Evolutionary conservation across 2,888 invertebrate species (phyloP).

Genomic region (Clitarchus hookeri): DNA sequence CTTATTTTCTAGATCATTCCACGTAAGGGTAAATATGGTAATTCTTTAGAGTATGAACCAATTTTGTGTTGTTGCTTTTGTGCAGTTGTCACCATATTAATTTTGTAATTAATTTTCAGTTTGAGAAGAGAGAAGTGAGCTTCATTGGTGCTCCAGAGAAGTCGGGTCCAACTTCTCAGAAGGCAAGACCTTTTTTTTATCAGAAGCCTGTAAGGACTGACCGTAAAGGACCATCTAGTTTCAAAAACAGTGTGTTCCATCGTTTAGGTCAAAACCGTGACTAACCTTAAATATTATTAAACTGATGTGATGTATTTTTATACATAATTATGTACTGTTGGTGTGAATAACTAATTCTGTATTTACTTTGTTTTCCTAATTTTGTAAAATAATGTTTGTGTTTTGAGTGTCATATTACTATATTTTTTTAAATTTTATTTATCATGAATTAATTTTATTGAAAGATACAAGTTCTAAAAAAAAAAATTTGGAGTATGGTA

Average conservation of each 20-base stretch:
- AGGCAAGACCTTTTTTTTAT: not conserved
- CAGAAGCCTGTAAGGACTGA: conserved; percentile 14
- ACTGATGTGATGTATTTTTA: not conserved
- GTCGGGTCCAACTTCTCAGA: not conserved
- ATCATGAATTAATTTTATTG: too few species aligned
- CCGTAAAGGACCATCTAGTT: not conserved
- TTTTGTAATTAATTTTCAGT: not conserved
- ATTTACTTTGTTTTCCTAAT: not conserved
- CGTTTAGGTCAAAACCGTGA: not conserved
- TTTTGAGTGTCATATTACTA: too few species aligned
- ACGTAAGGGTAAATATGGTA: too few species aligned
- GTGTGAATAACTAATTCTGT: not conserved
- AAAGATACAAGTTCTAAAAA: too few species aligned
- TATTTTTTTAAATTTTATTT: too few species aligned
- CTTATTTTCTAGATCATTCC: too few species aligned
- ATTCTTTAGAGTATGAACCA: too few species aligned
- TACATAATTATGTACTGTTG: not conserved
- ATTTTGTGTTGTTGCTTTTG: too few species aligned
- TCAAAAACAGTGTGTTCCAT: conserved; percentile 6
- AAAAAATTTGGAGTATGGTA: too few species aligned
- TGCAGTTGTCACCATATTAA: too few species aligned
- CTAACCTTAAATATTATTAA: not conserved
- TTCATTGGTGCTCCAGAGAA: not conserved
- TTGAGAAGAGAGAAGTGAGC: not conserved
- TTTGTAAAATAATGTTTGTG: not conserved